Evolutionary conservation across 2,888 invertebrate species (phyloP), one percentile per base, ranked within the genome.

Genomic region (Amitus sp.): DNA sequence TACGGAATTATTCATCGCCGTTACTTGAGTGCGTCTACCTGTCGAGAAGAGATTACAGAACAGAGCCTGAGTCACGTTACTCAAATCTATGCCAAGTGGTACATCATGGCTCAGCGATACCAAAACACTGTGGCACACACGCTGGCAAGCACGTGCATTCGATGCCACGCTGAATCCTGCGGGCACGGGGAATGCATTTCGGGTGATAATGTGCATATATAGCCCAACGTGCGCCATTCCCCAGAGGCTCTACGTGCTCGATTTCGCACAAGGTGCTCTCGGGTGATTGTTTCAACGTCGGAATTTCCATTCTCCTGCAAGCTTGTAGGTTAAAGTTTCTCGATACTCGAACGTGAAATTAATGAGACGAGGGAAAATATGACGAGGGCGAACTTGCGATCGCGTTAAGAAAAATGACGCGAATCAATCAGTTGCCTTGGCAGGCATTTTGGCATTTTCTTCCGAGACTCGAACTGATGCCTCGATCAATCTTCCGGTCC

Each of bases 171-270:
- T n/a, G n/a, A n/a, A n/a, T n/a, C n/a, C n/a, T n/a, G n/a, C n/a
- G n/a, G n/a, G n/a, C n/a, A n/a, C 52, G 43, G 61, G 56, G 62
- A 62, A 62, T 66, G 69, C 70, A 73, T 74, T 73, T 72, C 65
- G 73, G 72, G 73, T 71, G 77, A 76, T 78, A 78, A 79, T 57
- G 61, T 48, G 56, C 59, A 61, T 57, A 64, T 60, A 54, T 42
- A 48, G 57, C 54, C 53, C 57, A 66, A 60, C 59, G 58, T 56
- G 51, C 48, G 63, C 59, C 51, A 61, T 57, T 57, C 63, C 51
- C 49, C 19, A 48, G 49, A 45, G 57, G 57, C 49, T 60, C 42
- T 62, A 61, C 59, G 61, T 43, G 57, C 56, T 57, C 56, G 53
- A 60, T 33, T 33, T 33, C 33, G 33, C 33, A 12, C n/a, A n/a